Evolutionary conservation across 2,888 invertebrate species (phyloP).

Genomic region (Tenthredo amoena): DNA sequence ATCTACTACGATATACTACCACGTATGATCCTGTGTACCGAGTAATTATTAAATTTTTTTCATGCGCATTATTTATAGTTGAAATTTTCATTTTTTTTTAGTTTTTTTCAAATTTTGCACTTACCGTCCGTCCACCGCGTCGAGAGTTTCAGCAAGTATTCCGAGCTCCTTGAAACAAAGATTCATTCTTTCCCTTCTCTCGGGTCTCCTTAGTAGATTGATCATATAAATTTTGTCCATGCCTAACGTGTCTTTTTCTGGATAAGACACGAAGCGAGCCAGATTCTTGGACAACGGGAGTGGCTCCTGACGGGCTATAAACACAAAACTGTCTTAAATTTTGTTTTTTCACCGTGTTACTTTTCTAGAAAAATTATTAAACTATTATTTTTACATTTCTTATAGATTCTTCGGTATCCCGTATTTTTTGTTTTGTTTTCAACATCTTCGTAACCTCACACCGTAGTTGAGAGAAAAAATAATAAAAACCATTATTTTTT

Average conservation of each 20-base stretch:
- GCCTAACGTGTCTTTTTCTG: slow-evolving; percentile 83
- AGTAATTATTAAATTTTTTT: background rate
- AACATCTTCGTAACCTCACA: too few relatives aligned
- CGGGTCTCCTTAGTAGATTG: slow-evolving; percentile 91
- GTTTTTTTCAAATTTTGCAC: slow-evolving; percentile 61
- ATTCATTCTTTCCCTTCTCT: slow-evolving; percentile 90
- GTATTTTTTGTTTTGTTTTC: too few relatives aligned
- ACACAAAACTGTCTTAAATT: background rate
- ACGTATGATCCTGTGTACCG: background rate
- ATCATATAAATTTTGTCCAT: slow-evolving; percentile 94
- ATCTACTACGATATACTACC: background rate
- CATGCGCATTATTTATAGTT: too few relatives aligned
- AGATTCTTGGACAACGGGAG: slow-evolving; percentile 71
- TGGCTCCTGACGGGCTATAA: slow-evolving; percentile 70
- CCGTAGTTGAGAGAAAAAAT: too few relatives aligned
- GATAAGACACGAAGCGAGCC: slow-evolving; percentile 72
- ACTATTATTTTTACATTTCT: too few relatives aligned
- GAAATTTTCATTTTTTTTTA: too few relatives aligned
- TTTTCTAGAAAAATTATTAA: too few relatives aligned
- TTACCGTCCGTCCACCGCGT: slow-evolving; percentile 95
- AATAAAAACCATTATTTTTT: too few relatives aligned
- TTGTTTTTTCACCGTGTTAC: too few relatives aligned
- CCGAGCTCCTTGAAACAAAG: slow-evolving; percentile 89
- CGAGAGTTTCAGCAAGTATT: slow-evolving; percentile 86
- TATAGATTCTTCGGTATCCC: too few relatives aligned